Percentiles rank a stretch among this genome's conserved stretches.
Evolutionary conservation across 2,797 vertebrate genomes (phyloP).

Genomic region (Nannoperca obscura): DNA sequence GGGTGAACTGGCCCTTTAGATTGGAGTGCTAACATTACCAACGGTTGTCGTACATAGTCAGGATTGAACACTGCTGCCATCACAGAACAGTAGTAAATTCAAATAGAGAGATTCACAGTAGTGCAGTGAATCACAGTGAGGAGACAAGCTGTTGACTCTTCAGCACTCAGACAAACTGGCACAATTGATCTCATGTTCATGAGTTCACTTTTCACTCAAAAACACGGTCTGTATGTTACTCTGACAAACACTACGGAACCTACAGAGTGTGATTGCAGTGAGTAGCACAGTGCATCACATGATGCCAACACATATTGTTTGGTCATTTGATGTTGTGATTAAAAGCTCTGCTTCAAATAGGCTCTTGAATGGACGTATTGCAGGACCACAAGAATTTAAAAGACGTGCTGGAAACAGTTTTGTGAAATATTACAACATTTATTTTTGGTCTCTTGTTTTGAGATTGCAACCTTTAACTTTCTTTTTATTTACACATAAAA

Average conservation of each 20-base stretch:
- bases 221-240: conserved; percentile 1
- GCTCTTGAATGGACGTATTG: background rate
- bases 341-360: background rate
- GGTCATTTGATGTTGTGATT: conserved; percentile 27
- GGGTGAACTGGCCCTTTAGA: background rate
- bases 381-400: background rate
- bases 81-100: background rate
- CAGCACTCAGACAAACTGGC: conserved; percentile 2
- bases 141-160: conserved; percentile 14
- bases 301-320: background rate
- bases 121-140: background rate
- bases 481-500: conserved; percentile 1
- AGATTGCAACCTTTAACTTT: background rate
- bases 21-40: background rate
- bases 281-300: conserved; percentile 10
- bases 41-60: background rate
- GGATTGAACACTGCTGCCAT: background rate
- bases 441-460: conserved; percentile 3
- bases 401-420: background rate
- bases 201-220: background rate
- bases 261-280: conserved; percentile 31
- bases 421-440: background rate
- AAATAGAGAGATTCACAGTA: background rate
- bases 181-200: conserved; percentile 19
- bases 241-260: conserved; percentile 15